phyloP scores from a whole-genome alignment of 2,888 invertebrate genomes.

The Adelognathus sp. region DNA sequence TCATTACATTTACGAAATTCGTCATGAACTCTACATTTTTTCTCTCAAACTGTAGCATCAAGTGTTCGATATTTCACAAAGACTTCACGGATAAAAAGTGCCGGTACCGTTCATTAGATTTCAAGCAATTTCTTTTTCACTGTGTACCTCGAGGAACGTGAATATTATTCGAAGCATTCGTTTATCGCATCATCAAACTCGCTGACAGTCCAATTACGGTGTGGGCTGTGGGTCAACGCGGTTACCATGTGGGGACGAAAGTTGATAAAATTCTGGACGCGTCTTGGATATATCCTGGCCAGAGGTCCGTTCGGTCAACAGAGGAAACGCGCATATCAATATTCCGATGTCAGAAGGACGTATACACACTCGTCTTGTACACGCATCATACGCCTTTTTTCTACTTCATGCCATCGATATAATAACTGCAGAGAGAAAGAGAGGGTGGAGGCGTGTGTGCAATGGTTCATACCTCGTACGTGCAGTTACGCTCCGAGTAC shows the following conservation, averaged over 20 bases:
- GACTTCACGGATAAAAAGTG: no score
- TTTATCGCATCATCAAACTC: slow-evolving; percentile 30
- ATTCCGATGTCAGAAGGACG: no score
- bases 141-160: neutral
- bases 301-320: slow-evolving; percentile 52
- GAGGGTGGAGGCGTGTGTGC: slow-evolving; percentile 6
- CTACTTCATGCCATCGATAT: no score
- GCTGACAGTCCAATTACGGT: slow-evolving; percentile 61
- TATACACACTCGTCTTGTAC: no score
- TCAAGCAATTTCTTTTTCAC: no score
- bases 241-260: slow-evolving; percentile 70
- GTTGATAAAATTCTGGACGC: slow-evolving; percentile 75
- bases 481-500: slow-evolving; percentile 64
- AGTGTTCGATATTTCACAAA: no score
- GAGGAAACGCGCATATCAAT: slow-evolving; percentile 37
- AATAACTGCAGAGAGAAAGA: slow-evolving; percentile 36
- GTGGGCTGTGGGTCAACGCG: slow-evolving; percentile 57
- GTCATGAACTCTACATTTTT: no score
- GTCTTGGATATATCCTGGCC: slow-evolving; percentile 74
- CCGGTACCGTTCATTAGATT: no score
- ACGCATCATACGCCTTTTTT: no score
- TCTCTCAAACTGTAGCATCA: no score
- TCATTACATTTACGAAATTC: no score
- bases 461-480: slow-evolving; percentile 37
- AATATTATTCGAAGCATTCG: slow-evolving; percentile 28